Percentiles rank a stretch among this genome's conserved stretches.
phyloP scores from a whole-genome alignment of 2,888 invertebrate species.

The Busseola fusca region DNA sequence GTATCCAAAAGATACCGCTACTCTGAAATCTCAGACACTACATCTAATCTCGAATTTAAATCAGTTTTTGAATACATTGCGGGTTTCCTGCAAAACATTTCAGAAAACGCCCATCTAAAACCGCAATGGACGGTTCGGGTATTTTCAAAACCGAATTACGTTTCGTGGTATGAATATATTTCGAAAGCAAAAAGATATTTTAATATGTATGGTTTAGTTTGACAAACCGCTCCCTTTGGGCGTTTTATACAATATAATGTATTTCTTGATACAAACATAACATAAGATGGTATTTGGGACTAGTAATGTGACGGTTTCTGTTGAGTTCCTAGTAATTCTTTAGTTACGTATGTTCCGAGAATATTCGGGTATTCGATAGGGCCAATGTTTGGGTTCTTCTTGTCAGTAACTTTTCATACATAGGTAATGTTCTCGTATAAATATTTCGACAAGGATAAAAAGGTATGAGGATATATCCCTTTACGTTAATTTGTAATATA shows the following conservation, averaged over 20 bases:
- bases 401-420: slow-evolving; percentile 22
- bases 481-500: slow-evolving; percentile 21
- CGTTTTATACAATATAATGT: slow-evolving; percentile 11
- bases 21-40: slow-evolving; percentile 8
- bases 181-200: slow-evolving; percentile 37
- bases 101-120: slow-evolving; percentile 9
- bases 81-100: slow-evolving; percentile 32
- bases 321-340: slow-evolving; percentile 19
- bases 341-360: slow-evolving; percentile 18
- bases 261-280: slow-evolving; percentile 20
- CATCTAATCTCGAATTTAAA: slow-evolving; percentile 32
- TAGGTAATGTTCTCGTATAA: slow-evolving; percentile 25
- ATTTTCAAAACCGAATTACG: slow-evolving; percentile 26
- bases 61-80: slow-evolving; percentile 44
- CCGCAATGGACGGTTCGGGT: slow-evolving; percentile 28
- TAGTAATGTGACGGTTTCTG: slow-evolving; percentile 14
- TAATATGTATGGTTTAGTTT: slow-evolving; percentile 42
- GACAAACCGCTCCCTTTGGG: slow-evolving; percentile 31
- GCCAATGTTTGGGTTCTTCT: slow-evolving; percentile 10
- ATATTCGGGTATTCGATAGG: slow-evolving; percentile 13
- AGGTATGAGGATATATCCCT: neutral
- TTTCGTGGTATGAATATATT: slow-evolving; percentile 22
- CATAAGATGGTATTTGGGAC: slow-evolving; percentile 15
- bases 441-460: slow-evolving; percentile 6
- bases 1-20: slow-evolving; percentile 33